Conservation (phyloP, 1,140 invertebrate species). For the Cydia fagiglandana region DNA sequence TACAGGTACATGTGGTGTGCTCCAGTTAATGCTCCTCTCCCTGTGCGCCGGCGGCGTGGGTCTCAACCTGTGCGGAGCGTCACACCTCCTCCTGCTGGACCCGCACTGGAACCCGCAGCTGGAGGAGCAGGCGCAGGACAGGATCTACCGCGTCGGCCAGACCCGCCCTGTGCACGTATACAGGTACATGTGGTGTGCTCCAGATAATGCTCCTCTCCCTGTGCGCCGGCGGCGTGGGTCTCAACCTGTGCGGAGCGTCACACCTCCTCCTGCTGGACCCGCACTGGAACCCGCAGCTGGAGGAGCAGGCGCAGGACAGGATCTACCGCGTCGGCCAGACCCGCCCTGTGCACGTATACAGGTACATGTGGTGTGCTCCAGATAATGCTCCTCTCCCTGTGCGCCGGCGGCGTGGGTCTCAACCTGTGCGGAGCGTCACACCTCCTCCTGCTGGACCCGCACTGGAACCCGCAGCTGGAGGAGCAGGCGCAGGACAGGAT, state of each 20-base stretch:
- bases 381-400: no score
- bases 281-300: slow-evolving; percentile 87
- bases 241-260: slow-evolving; percentile 93
- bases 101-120: slow-evolving; percentile 88
- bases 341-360: slow-evolving; percentile 90
- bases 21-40: no score
- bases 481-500: slow-evolving; percentile 95
- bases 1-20: slow-evolving; percentile 87
- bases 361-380: slow-evolving; percentile 82
- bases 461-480: slow-evolving; percentile 88
- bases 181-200: slow-evolving; percentile 83
- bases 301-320: slow-evolving; percentile 94
- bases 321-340: slow-evolving; percentile 94
- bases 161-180: slow-evolving; percentile 89
- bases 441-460: slow-evolving; percentile 92
- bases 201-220: no score
- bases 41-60: no score
- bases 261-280: slow-evolving; percentile 93
- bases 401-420: no score
- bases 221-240: no score
- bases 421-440: slow-evolving; percentile 95
- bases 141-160: slow-evolving; percentile 95
- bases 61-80: no score
- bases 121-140: slow-evolving; percentile 94
- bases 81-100: slow-evolving; percentile 88